Conservation (phyloP, 2,888 invertebrate species). For the Coelinius sp. region DNA sequence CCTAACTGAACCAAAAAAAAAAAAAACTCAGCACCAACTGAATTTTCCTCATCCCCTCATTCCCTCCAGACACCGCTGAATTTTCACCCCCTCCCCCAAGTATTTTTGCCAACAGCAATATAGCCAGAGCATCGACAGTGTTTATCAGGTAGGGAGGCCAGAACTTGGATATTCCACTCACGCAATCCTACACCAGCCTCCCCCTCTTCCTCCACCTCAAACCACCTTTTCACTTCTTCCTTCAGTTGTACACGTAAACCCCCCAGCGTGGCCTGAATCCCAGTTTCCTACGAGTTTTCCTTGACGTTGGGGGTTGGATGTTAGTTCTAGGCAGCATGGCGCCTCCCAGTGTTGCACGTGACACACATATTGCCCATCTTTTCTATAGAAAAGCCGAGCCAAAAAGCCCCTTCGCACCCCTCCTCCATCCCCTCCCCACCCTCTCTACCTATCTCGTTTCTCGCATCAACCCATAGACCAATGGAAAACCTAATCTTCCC, state of each 20-base stretch:
- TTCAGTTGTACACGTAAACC: constrained; percentile 43
- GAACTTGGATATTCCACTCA: constrained; percentile 57
- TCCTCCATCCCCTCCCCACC: constrained; percentile 23
- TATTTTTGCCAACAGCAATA: constrained; percentile 42
- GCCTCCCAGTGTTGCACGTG: constrained; percentile 53
- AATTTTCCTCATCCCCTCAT: neutral
- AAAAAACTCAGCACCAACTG: neutral
- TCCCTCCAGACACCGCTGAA: neutral
- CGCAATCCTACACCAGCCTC: constrained; percentile 51
- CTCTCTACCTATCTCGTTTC: constrained; percentile 15
- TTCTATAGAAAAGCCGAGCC: constrained; percentile 49
- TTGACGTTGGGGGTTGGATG: constrained; percentile 12
- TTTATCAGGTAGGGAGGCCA: constrained; percentile 54
- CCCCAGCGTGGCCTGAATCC: constrained; percentile 36
- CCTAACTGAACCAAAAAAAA: neutral
- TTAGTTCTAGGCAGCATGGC: constrained; percentile 30
- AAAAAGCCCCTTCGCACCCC: constrained; percentile 46
- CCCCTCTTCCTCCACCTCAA: constrained; percentile 35
- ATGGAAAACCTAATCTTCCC: constrained; percentile 45
- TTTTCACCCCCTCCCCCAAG: neutral
- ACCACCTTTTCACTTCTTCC: constrained; percentile 42
- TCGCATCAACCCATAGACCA: constrained; percentile 9
- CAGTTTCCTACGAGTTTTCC: constrained; percentile 27
- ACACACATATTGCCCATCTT: constrained; percentile 60
- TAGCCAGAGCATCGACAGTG: constrained; percentile 51